Evolutionary conservation across 2,888 invertebrate species (phyloP), one percentile per base, ranked within the genome.

Genomic region (Falcaria lacertinaria): DNA sequence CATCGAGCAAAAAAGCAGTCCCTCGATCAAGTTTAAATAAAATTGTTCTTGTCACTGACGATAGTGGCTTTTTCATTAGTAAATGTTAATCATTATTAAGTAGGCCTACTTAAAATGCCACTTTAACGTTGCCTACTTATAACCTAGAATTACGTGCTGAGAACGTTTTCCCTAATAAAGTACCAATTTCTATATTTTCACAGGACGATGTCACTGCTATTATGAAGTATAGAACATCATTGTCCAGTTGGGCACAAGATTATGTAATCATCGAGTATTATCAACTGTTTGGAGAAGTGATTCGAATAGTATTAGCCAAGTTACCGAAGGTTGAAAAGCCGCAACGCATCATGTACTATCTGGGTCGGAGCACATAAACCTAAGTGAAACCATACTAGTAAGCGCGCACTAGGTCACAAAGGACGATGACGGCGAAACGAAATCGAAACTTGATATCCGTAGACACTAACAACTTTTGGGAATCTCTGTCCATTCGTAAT

Each of bases 341-440:
- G 55, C 50, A 54, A 63, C 65, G 75, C 74, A 60, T 62, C 63
- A 61, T 39, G 53, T 54, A 49, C 15, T 58, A 75, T 64, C 62
- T 75, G 61, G 76, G 76, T 68, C 72, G 60, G 48, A 60, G 66
- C 66, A 53, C 61, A 57, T 65, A 57, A n/a, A 65, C 46, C 51
- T 46, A 46, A 57, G 60, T 54, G 75, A 79, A 77, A 67, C 76
- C 75, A 61, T 76, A 77, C 50, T 50, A 53, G 43, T 41, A 16
- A 15, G 38, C 15, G 15, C 34, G n/a, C 46, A 55, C 43, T 46
- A 45, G 47, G 43, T 47, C 39, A 45, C 35, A 48, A 34, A 44
- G 28, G 37, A 32, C 35, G 39, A 16, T 41, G 44, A 37, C 19
- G 34, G 42, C 53, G 38, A 52, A 59, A 49, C 53, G 54, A 38